Conservation (phyloP, 1,140 invertebrate species). For the Drosophila miranda region DNA sequence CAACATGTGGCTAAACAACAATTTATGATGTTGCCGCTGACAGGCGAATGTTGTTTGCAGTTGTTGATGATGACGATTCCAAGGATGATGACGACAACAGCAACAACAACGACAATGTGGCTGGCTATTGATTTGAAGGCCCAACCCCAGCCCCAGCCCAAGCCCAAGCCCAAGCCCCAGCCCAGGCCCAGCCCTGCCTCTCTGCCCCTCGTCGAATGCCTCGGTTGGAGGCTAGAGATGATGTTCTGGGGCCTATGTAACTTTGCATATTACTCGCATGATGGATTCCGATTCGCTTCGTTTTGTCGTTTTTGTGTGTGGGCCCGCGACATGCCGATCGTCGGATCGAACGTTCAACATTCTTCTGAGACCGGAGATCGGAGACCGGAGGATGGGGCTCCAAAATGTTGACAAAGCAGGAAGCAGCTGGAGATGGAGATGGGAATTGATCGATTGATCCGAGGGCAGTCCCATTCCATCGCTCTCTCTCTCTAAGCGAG, state of each 20-base stretch:
- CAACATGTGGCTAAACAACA: constrained; percentile 81
- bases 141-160: constrained; percentile 10
- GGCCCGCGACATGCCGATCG: constrained; percentile 49
- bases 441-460: constrained; percentile 23
- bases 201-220: no score
- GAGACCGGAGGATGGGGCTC: not conserved
- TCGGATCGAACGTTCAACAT: constrained; percentile 9
- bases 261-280: constrained; percentile 77
- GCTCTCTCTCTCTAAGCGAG: constrained; percentile 2
- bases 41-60: constrained; percentile 80
- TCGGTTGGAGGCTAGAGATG: constrained; percentile 14
- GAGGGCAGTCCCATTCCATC: constrained; percentile 9
- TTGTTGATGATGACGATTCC: constrained; percentile 79
- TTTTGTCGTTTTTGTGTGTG: constrained; percentile 67
- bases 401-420: constrained; percentile 51
- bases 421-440: constrained; percentile 41
- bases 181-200: no score
- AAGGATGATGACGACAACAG: constrained; percentile 67
- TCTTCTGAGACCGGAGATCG: constrained; percentile 11
- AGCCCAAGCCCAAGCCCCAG: constrained; percentile 10
- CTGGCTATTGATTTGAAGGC: constrained; percentile 61
- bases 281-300: constrained; percentile 69
- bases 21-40: constrained; percentile 81
- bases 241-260: constrained; percentile 27
- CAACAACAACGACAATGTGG: constrained; percentile 37